Conservation (phyloP, 2,113 vertebrate species). For the Chinchilla lanigera region DNA sequence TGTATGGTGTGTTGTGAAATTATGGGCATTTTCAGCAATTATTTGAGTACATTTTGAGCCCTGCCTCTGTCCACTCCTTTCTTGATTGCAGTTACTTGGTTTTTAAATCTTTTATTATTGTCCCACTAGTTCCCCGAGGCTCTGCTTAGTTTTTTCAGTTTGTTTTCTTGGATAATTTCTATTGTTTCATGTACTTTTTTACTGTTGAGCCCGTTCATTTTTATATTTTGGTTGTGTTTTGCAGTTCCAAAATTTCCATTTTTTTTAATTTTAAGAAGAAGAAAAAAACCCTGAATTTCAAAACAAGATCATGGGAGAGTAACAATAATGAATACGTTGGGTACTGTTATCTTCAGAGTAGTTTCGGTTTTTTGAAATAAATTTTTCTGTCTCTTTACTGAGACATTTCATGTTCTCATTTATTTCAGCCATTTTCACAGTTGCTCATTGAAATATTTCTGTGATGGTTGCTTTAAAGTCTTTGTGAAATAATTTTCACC, state of each 20-base stretch:
- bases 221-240: neutral
- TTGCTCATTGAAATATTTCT: neutral
- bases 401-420: constrained; percentile 46
- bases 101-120: constrained; percentile 32
- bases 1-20: neutral
- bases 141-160: constrained; percentile 36
- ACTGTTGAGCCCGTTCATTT: neutral
- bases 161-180: constrained; percentile 8
- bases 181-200: neutral
- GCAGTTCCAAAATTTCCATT: neutral
- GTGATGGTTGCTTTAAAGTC: constrained; percentile 30
- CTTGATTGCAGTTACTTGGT: neutral
- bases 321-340: neutral
- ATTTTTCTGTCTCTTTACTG: neutral
- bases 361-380: neutral
- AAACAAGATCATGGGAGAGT: neutral
- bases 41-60: neutral
- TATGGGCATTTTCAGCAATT: neutral
- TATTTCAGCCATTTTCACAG: constrained; percentile 19
- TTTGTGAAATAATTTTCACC: neutral
- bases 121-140: neutral
- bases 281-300: neutral
- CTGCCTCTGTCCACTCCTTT: neutral
- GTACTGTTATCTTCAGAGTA: neutral
- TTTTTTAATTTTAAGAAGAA: neutral